Evolutionary conservation across 1,140 invertebrate genomes (phyloP), one percentile per base, ranked within the genome.

Genomic region (Anadara kagoshimensis): DNA sequence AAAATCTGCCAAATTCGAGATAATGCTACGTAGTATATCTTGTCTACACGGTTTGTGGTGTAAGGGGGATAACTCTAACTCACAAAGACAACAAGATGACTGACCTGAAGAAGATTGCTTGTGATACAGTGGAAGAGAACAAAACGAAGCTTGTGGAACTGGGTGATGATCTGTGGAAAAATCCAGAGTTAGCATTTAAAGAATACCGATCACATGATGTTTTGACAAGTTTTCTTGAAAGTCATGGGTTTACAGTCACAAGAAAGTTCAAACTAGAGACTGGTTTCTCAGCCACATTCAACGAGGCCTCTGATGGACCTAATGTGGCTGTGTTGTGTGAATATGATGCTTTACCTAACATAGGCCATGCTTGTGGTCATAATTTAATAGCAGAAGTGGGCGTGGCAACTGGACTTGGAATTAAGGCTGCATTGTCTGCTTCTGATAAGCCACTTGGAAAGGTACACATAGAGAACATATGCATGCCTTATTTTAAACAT

Each of bases 301-400:
- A 45, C 7, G 65, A 73, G 41, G 44, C 56, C 18, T 45, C 24
- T 24, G 41, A 44, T 14, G 68, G 70, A 1, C 83, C 85, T 7
- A 78, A 85, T 51, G 64, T 89, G 12, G 84, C 79, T 36, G 71
- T 89, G 10, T n/a, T 90, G 0, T 90, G 88, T 74, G 88, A 90
- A 76, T 90, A 89, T 69, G 88, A 90, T 77, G 88, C 89, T 26
- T 72, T 90, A 11, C 88, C 88, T 5, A 84, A 81, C 4, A 87
- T 89, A 11, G 89, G 89, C 14, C 89, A 90, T 77, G 88, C 88
- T 14, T 90, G 88, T 82, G 89, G 89, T 7, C 88, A 90, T 65
- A 90, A 90, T 72, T 73, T 90, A 2, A 89, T 89, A 10, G 84
- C 88, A 18, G 87, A 89, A 73, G 76, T 85, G 12, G 87, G 87